Evolutionary conservation across 2,888 invertebrate species (phyloP), one percentile per base, ranked within the genome.

Genomic region (Acanthosepion pharaonis): DNA sequence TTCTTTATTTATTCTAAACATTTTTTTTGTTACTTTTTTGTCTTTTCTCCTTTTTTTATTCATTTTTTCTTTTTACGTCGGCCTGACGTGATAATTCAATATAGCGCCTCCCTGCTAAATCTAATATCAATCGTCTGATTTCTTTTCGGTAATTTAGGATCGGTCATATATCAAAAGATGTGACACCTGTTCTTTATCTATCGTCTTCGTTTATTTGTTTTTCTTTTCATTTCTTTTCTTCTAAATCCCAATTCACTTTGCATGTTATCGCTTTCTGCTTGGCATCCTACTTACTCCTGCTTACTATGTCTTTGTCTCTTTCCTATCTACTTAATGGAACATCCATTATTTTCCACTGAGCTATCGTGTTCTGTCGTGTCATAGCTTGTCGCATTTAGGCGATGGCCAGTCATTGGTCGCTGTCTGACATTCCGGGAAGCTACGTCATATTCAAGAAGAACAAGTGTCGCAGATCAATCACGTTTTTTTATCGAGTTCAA

Each of bases 361-460:
- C n/a, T 78, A n/a, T 78, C 78, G 78, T 78, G n/a, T 78, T n/a
- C n/a, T 78, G 33, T n/a, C 78, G 78, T 78, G 78, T 78, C 78
- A 78, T 11, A 33, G 78, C 78, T 78, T 78, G 78, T 78, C 78
- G n/a, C n/a, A n/a, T 78, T 78, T n/a, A 78, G n/a, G 78, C 33
- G 78, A 78, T 78, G 4, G 78, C 78, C 78, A 78, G 78, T 78
- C 78, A 78, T 78, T 78, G n/a, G 78, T n/a, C 20, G 78, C n/a
- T 78, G n/a, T n/a, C 78, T n/a, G n/a, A 78, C 78, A 78, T 78
- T 78, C 33, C 78, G 33, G 23, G 2, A n/a, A n/a, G 15, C 78
- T n/a, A 78, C 78, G 78, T 78, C 78, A 78, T 78, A 78, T n/a
- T 78, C 78, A 33, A 78, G n/a, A 78, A n/a, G n/a, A 18, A n/a